Percentiles rank a stretch among this genome's conserved stretches.
Conservation (phyloP, 2,113 vertebrate genomes). For the Cepphus grylle region DNA sequence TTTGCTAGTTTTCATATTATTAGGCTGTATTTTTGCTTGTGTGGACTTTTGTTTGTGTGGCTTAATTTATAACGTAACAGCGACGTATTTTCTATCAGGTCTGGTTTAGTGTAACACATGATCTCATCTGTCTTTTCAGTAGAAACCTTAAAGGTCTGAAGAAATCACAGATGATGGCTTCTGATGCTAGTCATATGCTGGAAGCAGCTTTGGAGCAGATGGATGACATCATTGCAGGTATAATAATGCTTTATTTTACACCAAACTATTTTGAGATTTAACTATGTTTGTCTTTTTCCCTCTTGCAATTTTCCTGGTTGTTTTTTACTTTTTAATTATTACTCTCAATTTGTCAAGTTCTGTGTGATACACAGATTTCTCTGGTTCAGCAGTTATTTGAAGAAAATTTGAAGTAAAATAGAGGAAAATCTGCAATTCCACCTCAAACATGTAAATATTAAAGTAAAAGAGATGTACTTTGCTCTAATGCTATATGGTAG, state of each 20-base stretch:
- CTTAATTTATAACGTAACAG: neutral
- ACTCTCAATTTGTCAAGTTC: neutral
- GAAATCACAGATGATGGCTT: constrained; percentile 75
- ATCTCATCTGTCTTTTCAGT: constrained; percentile 52
- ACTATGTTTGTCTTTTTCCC: neutral
- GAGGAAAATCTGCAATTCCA: neutral
- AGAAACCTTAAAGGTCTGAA: neutral
- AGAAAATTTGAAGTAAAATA: neutral
- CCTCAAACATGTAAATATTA: neutral
- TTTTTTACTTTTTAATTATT: neutral
- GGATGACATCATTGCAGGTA: constrained; percentile 93
- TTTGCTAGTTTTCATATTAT: neutral
- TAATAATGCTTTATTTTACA: neutral
- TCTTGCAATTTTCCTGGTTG: neutral
- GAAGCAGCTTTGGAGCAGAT: constrained; percentile 91
- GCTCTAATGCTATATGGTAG: neutral
- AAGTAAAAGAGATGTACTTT: neutral
- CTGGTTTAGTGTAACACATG: neutral
- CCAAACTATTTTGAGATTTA: neutral
- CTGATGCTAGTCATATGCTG: constrained; percentile 84
- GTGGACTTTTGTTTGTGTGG: neutral
- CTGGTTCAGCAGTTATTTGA: neutral
- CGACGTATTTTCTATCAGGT: neutral
- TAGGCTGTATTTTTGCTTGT: neutral
- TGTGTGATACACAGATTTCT: neutral